These are phyloP conservation scores for Stenurella melanura DNA, from an alignment of 2,888 invertebrate species.

Conservation along the genomic window DNA sequence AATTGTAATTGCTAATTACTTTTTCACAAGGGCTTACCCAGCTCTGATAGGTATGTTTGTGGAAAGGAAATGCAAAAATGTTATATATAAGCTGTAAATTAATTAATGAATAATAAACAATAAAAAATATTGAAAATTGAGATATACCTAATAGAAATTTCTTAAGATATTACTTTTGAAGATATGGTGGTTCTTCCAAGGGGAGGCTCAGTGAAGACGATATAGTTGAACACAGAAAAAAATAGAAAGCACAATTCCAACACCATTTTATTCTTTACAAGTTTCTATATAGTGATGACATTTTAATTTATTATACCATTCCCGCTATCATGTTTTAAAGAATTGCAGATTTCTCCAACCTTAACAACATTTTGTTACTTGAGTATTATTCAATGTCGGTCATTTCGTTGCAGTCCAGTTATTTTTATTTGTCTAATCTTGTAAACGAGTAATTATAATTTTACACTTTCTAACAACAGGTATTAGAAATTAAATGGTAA, in stretches of 20 bases:
- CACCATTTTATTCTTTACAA: background rate
- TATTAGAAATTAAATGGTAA: background rate
- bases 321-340: background rate
- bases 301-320: constrained; percentile 12
- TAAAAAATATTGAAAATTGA: too few relatives aligned
- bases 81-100: too few relatives aligned
- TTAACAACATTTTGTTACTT: constrained; percentile 12
- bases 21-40: too few relatives aligned
- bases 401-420: constrained; percentile 29
- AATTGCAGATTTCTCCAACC: constrained; percentile 13
- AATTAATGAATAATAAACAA: too few relatives aligned
- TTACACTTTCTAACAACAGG: constrained; percentile 32
- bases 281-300: constrained; percentile 29
- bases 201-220: too few relatives aligned
- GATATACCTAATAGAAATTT: too few relatives aligned
- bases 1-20: too few relatives aligned
- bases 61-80: too few relatives aligned
- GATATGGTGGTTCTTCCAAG: too few relatives aligned
- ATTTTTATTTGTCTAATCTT: constrained; percentile 27
- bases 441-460: constrained; percentile 32
- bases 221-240: background rate
- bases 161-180: too few relatives aligned
- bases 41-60: too few relatives aligned
- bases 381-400: background rate
- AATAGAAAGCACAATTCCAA: background rate